phyloP scores from a whole-genome alignment of 2,888 invertebrate species.

The Siphonodentalium dalli region DNA sequence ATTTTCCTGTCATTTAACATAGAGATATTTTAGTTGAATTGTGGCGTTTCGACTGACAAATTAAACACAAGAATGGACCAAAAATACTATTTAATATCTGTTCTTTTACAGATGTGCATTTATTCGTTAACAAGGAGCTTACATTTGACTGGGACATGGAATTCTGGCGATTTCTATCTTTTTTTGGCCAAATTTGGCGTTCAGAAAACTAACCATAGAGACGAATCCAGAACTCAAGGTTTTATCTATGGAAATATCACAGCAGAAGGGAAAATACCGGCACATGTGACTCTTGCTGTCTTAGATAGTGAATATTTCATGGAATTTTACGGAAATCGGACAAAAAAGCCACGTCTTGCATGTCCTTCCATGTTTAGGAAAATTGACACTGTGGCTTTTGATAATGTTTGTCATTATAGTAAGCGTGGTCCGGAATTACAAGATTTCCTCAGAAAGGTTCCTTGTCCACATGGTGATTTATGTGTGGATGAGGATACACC shows the following conservation, averaged over 20 bases:
- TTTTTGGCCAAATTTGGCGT: constrained; percentile 95
- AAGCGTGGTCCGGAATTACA: constrained; percentile 76
- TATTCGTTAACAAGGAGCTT: no score
- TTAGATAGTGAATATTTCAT: constrained; percentile 87
- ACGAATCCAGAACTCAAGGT: constrained; percentile 85
- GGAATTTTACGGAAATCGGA: constrained; percentile 85
- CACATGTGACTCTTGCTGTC: constrained; percentile 83
- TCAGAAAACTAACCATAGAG: constrained; percentile 90
- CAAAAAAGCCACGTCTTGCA: constrained; percentile 67
- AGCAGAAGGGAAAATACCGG: constrained; percentile 65
- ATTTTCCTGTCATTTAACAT: no score
- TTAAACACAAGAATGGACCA: no score
- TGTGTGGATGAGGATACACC: constrained; percentile 84
- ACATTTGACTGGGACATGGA: constrained; percentile 61
- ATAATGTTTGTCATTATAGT: constrained; percentile 83
- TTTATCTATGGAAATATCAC: constrained; percentile 97
- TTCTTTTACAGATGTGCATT: no score
- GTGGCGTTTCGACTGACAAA: no score
- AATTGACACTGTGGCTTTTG: constrained; percentile 83
- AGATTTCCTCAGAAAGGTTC: constrained; percentile 84
- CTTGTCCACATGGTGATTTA: constrained; percentile 78
- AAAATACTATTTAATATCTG: no score
- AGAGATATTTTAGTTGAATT: no score
- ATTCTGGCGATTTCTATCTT: constrained; percentile 72
- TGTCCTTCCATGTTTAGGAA: constrained; percentile 88